Evolutionary conservation across 2,888 invertebrate species (phyloP), one percentile per base, ranked within the genome.

Genomic region (Trissolcus japonicus): DNA sequence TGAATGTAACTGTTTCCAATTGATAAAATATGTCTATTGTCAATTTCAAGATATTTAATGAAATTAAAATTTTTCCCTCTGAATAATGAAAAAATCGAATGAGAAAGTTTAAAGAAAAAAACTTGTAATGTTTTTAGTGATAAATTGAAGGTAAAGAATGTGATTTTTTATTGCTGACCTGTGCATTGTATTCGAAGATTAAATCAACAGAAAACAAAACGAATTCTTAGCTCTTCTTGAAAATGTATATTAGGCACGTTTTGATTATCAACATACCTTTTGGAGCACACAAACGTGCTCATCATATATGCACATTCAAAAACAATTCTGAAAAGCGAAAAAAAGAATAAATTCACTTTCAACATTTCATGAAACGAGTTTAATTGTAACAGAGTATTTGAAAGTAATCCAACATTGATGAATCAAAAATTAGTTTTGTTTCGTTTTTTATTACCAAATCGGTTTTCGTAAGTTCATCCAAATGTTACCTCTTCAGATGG

Each of bases 211-310:
- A 16, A 16, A 46, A 16, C 46, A 46, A 46, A 4, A n/a, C 21
- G 11, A 51, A 51, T 16, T 51, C 19, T 16, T 13, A 19, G 17
- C 51, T 63, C 21, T 41, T 16, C 7, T 4, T 11, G 29, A 63
- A 62, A 54, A 66, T 14, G 50, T 46, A 29, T 51, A 21, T 62
- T 41, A 6, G 50, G 43, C 66, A 66, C 57, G 66, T 66, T 57
- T 51, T 41, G 46, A 50, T 66, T 57, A 57, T 57, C 57, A 35
- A 51, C 46, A 51, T 57, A 35, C 56, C 41, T 56, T 57, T 66
- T 40, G 57, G 46, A 21, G 17, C 56, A 17, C 56, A 56, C 35
- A 25, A 56, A 66, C 66, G 66, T 57, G 57, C 57, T 57, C 54
- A 55, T 63, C 54, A 35, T 46, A 35, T 46, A 55, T 55, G 16